These are phyloP conservation scores for Heteractis magnifica DNA, from an alignment of 92 coral and sea anemone species.

Conservation along the genomic window DNA sequence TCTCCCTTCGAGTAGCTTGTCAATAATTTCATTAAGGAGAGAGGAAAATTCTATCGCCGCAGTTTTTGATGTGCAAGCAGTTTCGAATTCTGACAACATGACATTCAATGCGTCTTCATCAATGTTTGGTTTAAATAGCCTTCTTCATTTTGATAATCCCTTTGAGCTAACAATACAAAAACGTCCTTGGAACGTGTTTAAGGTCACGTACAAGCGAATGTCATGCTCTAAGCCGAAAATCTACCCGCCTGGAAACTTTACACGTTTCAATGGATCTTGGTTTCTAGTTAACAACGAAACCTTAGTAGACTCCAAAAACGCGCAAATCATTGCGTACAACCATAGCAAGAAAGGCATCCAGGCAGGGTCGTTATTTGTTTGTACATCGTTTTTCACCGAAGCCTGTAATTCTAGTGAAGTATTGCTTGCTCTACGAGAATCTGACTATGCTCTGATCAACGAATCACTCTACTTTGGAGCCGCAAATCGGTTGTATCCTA, in stretches of 20 bases:
- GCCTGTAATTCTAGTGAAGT: constrained; percentile 20
- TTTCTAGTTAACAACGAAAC: constrained; percentile 16
- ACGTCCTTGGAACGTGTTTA: constrained; percentile 22
- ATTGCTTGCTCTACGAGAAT: constrained; percentile 4
- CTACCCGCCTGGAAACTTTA: constrained; percentile 36
- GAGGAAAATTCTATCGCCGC: constrained; percentile 27
- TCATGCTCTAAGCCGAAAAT: constrained; percentile 37
- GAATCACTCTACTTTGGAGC: constrained; percentile 37
- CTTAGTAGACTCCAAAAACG: not conserved
- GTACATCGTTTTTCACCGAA: constrained; percentile 12
- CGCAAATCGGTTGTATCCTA: constrained; percentile 12
- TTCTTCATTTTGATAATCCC: constrained; percentile 14
- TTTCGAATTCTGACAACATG: not conserved
- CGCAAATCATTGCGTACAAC: constrained; percentile 22
- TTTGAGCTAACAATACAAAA: constrained; percentile 15
- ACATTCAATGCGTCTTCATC: not conserved
- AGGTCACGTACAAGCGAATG: constrained; percentile 29
- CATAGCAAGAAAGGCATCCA: constrained; percentile 1
- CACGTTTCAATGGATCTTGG: not conserved
- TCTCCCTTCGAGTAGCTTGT: not conserved
- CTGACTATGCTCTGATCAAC: constrained; percentile 31
- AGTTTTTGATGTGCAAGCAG: constrained; percentile 19
- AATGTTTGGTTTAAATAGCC: not conserved
- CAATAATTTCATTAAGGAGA: not conserved
- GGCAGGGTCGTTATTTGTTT: constrained; percentile 36